phyloP scores from a whole-genome alignment of 1,140 invertebrate species.

The Drosophila sturtevanti region DNA sequence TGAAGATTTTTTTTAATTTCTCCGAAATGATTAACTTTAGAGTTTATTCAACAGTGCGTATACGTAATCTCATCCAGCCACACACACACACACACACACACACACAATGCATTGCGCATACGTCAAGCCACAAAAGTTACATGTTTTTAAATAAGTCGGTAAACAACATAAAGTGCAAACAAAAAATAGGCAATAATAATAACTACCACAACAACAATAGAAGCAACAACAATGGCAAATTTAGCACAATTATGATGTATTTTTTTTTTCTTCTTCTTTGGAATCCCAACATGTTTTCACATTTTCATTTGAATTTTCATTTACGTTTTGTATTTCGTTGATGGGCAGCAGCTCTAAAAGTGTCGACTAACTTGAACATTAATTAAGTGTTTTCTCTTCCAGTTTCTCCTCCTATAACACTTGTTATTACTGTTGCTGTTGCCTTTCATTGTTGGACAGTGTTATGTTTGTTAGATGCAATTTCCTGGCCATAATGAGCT shows the following conservation, averaged over 20 bases:
- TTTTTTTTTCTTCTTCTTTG: constrained; percentile 11
- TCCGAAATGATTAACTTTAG: not conserved
- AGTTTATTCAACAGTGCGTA: constrained; percentile 49
- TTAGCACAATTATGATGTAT: constrained; percentile 51
- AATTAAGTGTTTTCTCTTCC: constrained; percentile 38
- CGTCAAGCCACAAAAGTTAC: constrained; percentile 72
- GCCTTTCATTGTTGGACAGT: constrained; percentile 24
- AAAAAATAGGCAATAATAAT: constrained; percentile 15
- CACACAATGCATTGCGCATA: constrained; percentile 45
- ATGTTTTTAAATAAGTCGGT: constrained; percentile 41
- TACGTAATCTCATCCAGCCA: constrained; percentile 52
- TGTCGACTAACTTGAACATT: constrained; percentile 44
- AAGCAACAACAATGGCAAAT: constrained; percentile 21
- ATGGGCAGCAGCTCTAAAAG: constrained; percentile 39
- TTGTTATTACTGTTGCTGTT: constrained; percentile 29
- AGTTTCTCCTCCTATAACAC: constrained; percentile 7
- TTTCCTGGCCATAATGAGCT: constrained; percentile 73
- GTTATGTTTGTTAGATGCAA: constrained; percentile 54
- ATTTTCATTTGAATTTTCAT: constrained; percentile 16
- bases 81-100: not conserved
- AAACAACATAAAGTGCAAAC: constrained; percentile 33
- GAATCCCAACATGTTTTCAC: constrained; percentile 53
- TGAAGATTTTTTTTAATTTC: too few relatives aligned
- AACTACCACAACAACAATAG: constrained; percentile 13
- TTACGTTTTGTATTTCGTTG: constrained; percentile 46